A percentile compares a stretch with the other conserved stretches of the same genome.
Conservation (phyloP, 2,113 vertebrate genomes). For the Lophura nycthemera region DNA sequence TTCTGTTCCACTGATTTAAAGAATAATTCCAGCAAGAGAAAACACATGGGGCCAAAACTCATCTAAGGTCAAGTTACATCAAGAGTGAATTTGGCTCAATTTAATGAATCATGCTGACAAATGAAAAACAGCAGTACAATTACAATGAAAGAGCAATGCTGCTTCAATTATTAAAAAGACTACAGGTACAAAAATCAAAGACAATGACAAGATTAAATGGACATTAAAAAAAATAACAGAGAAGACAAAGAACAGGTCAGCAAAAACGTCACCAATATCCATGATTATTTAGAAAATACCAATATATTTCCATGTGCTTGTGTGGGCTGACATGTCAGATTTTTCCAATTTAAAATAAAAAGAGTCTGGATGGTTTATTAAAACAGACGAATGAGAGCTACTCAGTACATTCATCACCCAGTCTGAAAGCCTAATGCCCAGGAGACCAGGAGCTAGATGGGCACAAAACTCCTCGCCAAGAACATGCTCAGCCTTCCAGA, state of each 20-base stretch:
- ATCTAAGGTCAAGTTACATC: slow-evolving; percentile 64
- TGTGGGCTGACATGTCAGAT: background rate
- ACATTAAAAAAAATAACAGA: background rate
- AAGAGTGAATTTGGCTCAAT: slow-evolving; percentile 46
- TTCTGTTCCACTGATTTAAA: slow-evolving; percentile 36
- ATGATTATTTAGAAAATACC: background rate
- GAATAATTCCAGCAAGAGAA: slow-evolving; percentile 56
- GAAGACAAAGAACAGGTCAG: background rate
- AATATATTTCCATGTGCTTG: background rate
- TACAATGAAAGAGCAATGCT: background rate
- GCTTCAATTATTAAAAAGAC: slow-evolving; percentile 21
- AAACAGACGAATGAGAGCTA: background rate
- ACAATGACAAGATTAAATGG: background rate
- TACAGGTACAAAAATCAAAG: slow-evolving; percentile 4
- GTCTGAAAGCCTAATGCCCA: background rate
- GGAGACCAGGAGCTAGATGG: background rate
- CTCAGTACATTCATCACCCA: background rate
- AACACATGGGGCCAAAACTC: slow-evolving; percentile 54
- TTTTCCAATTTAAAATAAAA: background rate
- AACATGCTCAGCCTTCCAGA: background rate
- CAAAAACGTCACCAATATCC: background rate
- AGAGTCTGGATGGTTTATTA: background rate
- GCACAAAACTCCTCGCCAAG: background rate
- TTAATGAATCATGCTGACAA: slow-evolving; percentile 62
- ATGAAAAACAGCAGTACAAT: slow-evolving; percentile 42